phyloP scores from a whole-genome alignment of 2,888 invertebrate species.

The Noctuana brunneofusca region DNA sequence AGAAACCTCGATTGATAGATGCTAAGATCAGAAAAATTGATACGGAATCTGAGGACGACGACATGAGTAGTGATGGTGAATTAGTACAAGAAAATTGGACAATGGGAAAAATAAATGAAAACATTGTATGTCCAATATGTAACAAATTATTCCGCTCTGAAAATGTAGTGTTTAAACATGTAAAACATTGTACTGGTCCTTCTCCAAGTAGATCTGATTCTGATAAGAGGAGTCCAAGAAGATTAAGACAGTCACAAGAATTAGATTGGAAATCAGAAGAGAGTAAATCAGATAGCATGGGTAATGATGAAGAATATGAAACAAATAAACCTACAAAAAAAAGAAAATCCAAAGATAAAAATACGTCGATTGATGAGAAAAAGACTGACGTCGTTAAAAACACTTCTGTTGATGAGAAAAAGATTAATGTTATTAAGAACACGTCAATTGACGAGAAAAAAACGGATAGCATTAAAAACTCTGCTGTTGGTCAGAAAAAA shows the following conservation, averaged over 20 bases:
- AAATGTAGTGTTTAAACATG: slow-evolving; percentile 79
- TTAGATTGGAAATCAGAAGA: slow-evolving; percentile 57
- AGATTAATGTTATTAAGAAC: slow-evolving; percentile 48
- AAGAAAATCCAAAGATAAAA: slow-evolving; percentile 57
- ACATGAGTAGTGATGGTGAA: slow-evolving; percentile 53
- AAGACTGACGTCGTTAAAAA: slow-evolving; percentile 56
- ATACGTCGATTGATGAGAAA: slow-evolving; percentile 46
- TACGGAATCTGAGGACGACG: slow-evolving; percentile 56
- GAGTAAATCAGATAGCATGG: slow-evolving; percentile 57
- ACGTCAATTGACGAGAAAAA: slow-evolving; percentile 48
- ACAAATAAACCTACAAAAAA: slow-evolving; percentile 52
- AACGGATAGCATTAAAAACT: slow-evolving; percentile 47
- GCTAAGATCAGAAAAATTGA: slow-evolving; percentile 52
- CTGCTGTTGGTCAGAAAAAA: slow-evolving; percentile 48
- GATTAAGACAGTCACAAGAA: slow-evolving; percentile 58
- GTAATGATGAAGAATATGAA: slow-evolving; percentile 49
- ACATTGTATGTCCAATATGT: slow-evolving; percentile 78
- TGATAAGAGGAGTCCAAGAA: slow-evolving; percentile 61
- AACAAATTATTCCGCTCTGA: slow-evolving; percentile 76
- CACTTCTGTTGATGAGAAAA: slow-evolving; percentile 47
- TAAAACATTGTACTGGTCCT: slow-evolving; percentile 77
- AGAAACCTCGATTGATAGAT: slow-evolving; percentile 65
- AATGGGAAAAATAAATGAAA: slow-evolving; percentile 80
- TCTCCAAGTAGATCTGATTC: slow-evolving; percentile 75
- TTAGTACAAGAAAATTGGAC: slow-evolving; percentile 75